phyloP scores from a whole-genome alignment of 2,888 invertebrate genomes.

The Limenitis camilla region DNA sequence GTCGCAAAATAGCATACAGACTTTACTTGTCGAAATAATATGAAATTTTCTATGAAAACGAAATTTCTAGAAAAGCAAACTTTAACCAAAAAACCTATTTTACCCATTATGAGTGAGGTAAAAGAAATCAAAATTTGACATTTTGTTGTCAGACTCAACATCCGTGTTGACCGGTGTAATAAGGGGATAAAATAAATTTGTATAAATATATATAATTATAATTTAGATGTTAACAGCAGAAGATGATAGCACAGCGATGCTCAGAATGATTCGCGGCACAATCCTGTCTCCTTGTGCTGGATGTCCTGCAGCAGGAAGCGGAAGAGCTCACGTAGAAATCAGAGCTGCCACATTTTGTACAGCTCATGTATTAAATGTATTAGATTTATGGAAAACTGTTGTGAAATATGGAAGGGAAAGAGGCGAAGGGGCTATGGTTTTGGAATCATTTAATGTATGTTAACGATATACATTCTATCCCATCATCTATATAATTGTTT shows the following conservation, averaged over 20 bases:
- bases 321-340: constrained; percentile 42
- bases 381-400: constrained; percentile 45
- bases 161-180: no score
- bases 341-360: constrained; percentile 60
- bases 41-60: no score
- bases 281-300: constrained; percentile 43
- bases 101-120: no score
- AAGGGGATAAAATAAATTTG: no score
- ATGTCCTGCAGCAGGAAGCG: constrained; percentile 36
- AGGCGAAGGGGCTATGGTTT: constrained; percentile 34
- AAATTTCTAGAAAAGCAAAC: no score
- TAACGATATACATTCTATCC: background rate
- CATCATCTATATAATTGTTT: no score
- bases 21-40: no score
- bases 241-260: constrained; percentile 52
- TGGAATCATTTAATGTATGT: constrained; percentile 40
- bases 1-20: no score
- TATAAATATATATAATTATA: background rate
- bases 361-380: constrained; percentile 43
- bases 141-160: no score
- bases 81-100: no score
- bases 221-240: constrained; percentile 57
- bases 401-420: constrained; percentile 37
- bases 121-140: no score
- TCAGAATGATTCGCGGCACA: constrained; percentile 55